Evolutionary conservation across 2,888 invertebrate species (phyloP), one percentile per base, ranked within the genome.

Genomic region (Spialia ferax): DNA sequence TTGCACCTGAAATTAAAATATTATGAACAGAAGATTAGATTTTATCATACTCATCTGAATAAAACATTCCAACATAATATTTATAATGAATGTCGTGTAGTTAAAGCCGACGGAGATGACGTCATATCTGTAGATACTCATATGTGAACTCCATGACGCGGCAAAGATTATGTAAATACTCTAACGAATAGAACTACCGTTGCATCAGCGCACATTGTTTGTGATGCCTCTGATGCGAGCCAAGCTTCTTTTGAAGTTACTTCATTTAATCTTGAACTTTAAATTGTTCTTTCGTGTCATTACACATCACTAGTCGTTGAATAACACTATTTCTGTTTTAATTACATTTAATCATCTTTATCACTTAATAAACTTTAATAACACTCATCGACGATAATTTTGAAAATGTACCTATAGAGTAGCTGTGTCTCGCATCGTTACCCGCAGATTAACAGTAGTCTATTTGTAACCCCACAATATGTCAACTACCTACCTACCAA

Each of bases 131-230:
- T 18, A n/a, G 45, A 56, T 50, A 35, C n/a, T 4, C 8, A 8
- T 32, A 35, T 38, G 3, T 38, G 38, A n/a, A n/a, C 11, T n/a
- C 1, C 50, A 59, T 65, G 65, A 65, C 65, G 35, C 20, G 20
- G 59, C 65, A 60, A 52, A 65, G 60, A 66, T 66, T 66, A 66
- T 66, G 66, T 60, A 66, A 66, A 66, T 66, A 23, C 60, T 35
- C 48, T 64, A 65, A 57, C 59, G 38, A 59, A 65, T 50, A 29
- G 20, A 50, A 45, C 66, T 42, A 20, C 60, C 54, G 66, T 60
- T 66, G 60, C 60, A 59, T 60, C 60, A 60, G 48, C 15, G 50
- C 23, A 35, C 50, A 42, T 54, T 54, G 52, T 38, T 52, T 54
- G 54, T 45, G 66, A 60, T 26, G 20, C 20, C 52, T n/a, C 5